These are phyloP conservation scores for Numenius phaeopus DNA, from an alignment of 2,797 vertebrate species.

Conservation along the genomic window DNA sequence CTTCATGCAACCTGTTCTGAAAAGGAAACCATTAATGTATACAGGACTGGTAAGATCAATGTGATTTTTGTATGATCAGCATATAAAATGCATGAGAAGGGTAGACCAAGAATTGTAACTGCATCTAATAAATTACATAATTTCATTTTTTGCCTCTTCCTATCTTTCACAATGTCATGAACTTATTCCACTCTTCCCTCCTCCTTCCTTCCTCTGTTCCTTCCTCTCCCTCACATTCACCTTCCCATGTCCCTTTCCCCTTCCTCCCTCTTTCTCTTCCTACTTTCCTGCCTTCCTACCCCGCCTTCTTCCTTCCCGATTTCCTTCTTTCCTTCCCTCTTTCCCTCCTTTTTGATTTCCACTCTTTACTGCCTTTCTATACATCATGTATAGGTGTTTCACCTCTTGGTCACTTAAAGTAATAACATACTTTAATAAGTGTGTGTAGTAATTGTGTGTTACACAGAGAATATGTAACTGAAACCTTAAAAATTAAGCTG, in stretches of 20 bases:
- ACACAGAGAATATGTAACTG: neutral
- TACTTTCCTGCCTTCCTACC: neutral
- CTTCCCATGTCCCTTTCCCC: accelerated
- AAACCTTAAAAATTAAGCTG: neutral
- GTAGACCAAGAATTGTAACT: neutral
- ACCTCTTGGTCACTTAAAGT: neutral
- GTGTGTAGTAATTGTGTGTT: neutral
- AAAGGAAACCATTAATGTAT: neutral
- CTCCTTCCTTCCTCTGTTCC: neutral
- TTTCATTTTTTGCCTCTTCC: neutral
- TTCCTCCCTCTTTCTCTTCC: neutral
- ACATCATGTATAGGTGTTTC: neutral
- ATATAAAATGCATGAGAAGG: neutral
- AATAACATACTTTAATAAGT: neutral
- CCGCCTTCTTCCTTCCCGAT: neutral
- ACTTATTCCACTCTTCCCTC: neutral
- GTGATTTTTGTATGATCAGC: neutral
- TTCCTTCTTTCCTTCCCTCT: neutral
- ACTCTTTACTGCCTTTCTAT: neutral
- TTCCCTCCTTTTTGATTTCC: neutral
- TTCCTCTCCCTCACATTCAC: neutral
- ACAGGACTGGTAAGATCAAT: neutral
- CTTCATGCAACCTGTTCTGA: neutral
- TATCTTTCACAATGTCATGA: neutral
- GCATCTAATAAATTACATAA: neutral